phyloP scores from a whole-genome alignment of 2,888 invertebrate genomes.

The Lypha dubia region DNA sequence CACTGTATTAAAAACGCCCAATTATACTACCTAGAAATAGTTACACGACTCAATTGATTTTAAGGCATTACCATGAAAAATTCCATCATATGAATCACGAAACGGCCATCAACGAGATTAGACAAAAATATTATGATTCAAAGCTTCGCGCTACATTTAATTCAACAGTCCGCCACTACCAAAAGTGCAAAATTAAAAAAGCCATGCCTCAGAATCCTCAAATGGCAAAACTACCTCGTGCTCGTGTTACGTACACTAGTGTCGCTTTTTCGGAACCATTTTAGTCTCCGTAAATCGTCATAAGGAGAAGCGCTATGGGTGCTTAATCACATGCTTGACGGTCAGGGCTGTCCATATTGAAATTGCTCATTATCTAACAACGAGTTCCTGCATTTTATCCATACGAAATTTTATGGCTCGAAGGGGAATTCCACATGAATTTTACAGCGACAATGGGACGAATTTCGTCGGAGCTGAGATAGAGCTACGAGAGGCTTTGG shows the following conservation, averaged over 20 bases:
- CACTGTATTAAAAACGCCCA: constrained; percentile 40
- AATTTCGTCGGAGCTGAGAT: constrained; percentile 44
- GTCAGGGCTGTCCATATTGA: constrained; percentile 60
- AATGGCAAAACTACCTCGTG: constrained; percentile 21
- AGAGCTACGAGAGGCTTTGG: constrained; percentile 35
- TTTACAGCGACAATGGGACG: constrained; percentile 46
- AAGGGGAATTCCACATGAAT: constrained; percentile 43
- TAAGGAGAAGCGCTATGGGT: constrained; percentile 43
- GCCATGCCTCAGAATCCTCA: constrained; percentile 12
- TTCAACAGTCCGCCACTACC: constrained; percentile 3
- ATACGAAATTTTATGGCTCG: constrained; percentile 48
- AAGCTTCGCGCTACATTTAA: constrained; percentile 39
- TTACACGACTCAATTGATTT: constrained; percentile 33
- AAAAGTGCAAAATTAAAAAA: constrained; percentile 39
- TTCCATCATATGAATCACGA: constrained; percentile 38
- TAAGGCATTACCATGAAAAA: constrained; percentile 7
- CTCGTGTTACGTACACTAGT: constrained; percentile 8
- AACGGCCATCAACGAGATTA: constrained; percentile 38
- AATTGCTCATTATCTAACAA: constrained; percentile 42
- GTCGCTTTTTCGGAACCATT: constrained; percentile 9
- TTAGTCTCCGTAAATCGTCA: not conserved
- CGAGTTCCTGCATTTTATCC: constrained; percentile 27
- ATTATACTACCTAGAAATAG: constrained; percentile 59
- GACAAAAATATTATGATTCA: constrained; percentile 39
- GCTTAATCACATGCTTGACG: constrained; percentile 61